Conservation (phyloP, 2,797 vertebrate species). For the Paramormyrops hopkinsi region DNA sequence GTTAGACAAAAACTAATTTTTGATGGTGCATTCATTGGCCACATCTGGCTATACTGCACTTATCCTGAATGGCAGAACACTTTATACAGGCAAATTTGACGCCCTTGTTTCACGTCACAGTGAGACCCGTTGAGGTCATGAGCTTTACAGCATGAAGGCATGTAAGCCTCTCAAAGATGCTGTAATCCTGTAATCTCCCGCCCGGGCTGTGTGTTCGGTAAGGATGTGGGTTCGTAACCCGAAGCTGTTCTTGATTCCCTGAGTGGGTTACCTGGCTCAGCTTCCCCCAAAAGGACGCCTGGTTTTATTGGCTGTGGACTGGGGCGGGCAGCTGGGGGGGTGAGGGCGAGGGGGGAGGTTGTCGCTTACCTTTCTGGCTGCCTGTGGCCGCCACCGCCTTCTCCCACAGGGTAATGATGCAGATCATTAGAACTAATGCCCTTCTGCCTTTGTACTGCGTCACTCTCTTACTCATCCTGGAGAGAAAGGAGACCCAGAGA, state of each 20-base stretch:
- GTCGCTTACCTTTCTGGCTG: conserved; percentile 78
- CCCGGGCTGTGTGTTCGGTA: not conserved
- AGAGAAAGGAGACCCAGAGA: conserved; percentile 33
- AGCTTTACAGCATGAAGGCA: not conserved
- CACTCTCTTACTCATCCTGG: conserved; percentile 90
- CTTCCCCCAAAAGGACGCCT: not conserved
- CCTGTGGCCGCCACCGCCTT: conserved; percentile 68
- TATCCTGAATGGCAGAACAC: not conserved
- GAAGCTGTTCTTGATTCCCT: not conserved
- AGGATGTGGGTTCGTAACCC: not conserved
- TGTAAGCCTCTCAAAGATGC: not conserved
- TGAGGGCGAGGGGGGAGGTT: not conserved
- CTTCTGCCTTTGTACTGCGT: conserved; percentile 77
- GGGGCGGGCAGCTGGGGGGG: not conserved
- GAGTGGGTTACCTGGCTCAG: not conserved
- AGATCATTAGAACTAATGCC: conserved; percentile 83
- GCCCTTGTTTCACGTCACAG: not conserved
- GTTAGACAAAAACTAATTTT: not conserved
- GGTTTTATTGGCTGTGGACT: not conserved
- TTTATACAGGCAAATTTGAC: not conserved
- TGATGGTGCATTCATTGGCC: not conserved
- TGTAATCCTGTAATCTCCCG: not conserved
- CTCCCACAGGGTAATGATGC: conserved; percentile 78
- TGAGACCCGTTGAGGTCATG: not conserved
- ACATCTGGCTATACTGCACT: not conserved